phyloP scores from a whole-genome alignment of 1,140 invertebrate genomes.

The Andrena cerasifolii region DNA sequence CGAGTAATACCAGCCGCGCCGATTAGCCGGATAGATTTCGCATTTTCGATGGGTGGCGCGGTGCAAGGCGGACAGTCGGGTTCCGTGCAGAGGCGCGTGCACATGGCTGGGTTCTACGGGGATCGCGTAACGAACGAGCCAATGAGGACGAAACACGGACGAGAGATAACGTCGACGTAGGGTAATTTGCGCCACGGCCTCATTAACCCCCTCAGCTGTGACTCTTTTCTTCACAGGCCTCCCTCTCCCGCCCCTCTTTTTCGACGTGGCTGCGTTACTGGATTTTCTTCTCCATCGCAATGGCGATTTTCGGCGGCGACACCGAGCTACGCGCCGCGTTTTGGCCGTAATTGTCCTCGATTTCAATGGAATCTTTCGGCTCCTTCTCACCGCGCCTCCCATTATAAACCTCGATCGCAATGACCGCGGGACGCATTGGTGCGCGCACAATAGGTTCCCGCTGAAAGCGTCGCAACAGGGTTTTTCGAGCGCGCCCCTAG shows the following conservation, averaged over 20 bases:
- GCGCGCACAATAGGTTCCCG: background rate
- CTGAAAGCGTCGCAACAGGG: background rate
- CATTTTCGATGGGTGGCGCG: constrained; percentile 9
- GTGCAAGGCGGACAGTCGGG: background rate
- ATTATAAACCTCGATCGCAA: background rate
- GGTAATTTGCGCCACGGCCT: constrained; percentile 71
- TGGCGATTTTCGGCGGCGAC: constrained; percentile 21
- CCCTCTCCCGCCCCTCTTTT: background rate
- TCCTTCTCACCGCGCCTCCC: background rate
- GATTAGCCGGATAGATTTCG: constrained; percentile 23
- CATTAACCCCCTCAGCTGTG: constrained; percentile 47
- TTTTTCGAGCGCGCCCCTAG: too few relatives aligned
- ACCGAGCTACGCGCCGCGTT: background rate
- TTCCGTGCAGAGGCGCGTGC: background rate
- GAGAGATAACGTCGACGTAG: constrained; percentile 60
- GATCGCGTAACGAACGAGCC: constrained; percentile 57
- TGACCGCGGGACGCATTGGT: background rate
- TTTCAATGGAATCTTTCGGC: constrained; percentile 1
- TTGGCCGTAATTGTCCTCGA: background rate
- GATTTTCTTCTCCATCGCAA: background rate
- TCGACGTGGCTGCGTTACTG: background rate
- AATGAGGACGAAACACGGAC: constrained; percentile 60
- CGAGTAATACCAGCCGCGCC: constrained; percentile 2
- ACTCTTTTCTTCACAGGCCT: background rate
- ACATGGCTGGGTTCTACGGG: background rate